Percentiles rank a stretch among this genome's conserved stretches.
Conservation (phyloP, 2,113 vertebrate genomes). For the Myrmophylax atrothorax region DNA sequence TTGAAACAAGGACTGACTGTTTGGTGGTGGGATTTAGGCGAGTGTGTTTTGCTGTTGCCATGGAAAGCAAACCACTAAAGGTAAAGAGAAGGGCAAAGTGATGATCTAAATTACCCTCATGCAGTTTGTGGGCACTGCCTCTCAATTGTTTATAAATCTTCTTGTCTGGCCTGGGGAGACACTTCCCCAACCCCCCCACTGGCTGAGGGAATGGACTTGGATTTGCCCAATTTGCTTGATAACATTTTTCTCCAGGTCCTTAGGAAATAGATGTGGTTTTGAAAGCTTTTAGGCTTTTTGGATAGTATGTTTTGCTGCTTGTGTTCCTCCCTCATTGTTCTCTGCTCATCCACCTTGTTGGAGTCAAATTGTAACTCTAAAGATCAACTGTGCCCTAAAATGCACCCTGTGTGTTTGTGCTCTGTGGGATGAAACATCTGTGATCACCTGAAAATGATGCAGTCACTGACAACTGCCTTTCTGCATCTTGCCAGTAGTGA, state of each 20-base stretch:
- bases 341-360: neutral
- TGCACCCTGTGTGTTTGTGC: neutral
- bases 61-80: neutral
- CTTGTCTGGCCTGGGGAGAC: neutral
- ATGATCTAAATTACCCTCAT: neutral
- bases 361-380: neutral
- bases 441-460: neutral
- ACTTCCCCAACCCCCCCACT: neutral
- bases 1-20: neutral
- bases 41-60: neutral
- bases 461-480: neutral
- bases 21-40: neutral
- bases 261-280: neutral
- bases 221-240: neutral
- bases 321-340: neutral
- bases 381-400: neutral
- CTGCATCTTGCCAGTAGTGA: neutral
- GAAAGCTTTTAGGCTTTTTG: neutral
- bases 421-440: neutral
- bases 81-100: neutral
- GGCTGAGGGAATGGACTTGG: neutral
- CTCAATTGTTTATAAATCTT: neutral
- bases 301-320: accelerated
- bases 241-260: neutral
- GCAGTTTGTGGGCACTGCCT: neutral